Evolutionary conservation across 2,113 vertebrate species (phyloP).

Genomic region (Odocoileus virginianus): DNA sequence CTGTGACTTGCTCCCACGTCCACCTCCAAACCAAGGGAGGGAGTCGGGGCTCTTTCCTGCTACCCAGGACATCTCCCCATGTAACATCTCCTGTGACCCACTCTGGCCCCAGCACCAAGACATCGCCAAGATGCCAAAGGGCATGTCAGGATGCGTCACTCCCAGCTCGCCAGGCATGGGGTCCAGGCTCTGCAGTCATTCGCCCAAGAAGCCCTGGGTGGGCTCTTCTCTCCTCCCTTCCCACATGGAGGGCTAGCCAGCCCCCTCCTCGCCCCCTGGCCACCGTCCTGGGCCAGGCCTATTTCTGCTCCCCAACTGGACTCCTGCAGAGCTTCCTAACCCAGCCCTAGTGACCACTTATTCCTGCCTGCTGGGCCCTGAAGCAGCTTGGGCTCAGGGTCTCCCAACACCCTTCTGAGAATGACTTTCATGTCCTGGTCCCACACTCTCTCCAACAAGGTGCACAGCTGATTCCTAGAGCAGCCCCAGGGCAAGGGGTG

Average conservation of each 20-base stretch:
- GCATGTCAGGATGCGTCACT: too few species aligned
- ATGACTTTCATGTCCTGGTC: not conserved
- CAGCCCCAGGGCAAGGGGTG: not conserved
- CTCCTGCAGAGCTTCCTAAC: not conserved
- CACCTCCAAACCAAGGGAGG: not conserved
- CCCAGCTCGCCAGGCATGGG: too few species aligned
- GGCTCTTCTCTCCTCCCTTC: not conserved
- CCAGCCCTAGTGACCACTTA: not conserved
- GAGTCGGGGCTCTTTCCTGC: not conserved
- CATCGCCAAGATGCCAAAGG: not conserved
- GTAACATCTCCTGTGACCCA: too few species aligned
- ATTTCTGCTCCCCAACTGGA: not conserved
- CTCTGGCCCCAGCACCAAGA: not conserved
- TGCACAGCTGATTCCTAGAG: too few species aligned
- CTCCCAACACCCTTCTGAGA: not conserved
- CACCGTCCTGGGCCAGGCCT: not conserved
- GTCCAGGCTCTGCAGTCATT: not conserved
- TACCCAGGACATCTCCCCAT: not conserved
- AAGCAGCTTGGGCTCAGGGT: too few species aligned
- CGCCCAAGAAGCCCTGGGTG: fast-evolving
- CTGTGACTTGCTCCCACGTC: not conserved
- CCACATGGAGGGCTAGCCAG: too few species aligned
- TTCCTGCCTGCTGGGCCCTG: too few species aligned
- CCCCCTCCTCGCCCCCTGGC: fast-evolving
- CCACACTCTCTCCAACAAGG: too few species aligned